phyloP scores from a whole-genome alignment of 2,797 vertebrate species.

The Sciaenops ocellatus region DNA sequence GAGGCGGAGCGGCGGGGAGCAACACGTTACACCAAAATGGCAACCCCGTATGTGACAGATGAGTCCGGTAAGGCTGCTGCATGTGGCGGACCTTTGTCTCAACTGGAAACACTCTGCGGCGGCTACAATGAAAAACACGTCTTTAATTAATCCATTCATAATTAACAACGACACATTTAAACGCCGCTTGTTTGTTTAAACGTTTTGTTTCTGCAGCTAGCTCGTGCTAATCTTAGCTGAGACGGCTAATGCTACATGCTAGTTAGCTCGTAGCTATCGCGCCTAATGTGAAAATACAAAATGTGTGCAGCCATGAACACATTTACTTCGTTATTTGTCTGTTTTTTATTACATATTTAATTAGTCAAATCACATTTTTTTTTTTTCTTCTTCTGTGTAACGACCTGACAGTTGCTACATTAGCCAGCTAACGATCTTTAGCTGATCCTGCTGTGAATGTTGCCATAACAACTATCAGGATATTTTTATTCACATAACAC shows the following conservation, averaged over 20 bases:
- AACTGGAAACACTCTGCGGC: background rate
- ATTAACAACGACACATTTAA: background rate
- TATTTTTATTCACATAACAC: background rate
- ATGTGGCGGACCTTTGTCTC: slow-evolving; percentile 54
- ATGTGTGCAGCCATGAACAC: accelerated
- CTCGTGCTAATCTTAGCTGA: slow-evolving; percentile 15
- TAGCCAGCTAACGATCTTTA: slow-evolving; percentile 30
- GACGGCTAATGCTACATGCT: slow-evolving; percentile 7
- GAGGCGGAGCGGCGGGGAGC: slow-evolving; percentile 71
- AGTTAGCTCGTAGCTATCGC: slow-evolving; percentile 47
- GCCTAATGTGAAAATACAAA: background rate
- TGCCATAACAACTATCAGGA: too few species aligned
- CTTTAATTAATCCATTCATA: accelerated
- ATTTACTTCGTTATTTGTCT: accelerated
- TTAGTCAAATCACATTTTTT: background rate
- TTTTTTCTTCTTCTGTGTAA: background rate
- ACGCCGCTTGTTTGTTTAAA: background rate
- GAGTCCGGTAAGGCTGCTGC: slow-evolving; percentile 90
- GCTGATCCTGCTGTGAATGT: background rate
- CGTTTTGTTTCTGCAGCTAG: slow-evolving; percentile 15
- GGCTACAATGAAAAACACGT: accelerated
- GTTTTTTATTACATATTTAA: background rate
- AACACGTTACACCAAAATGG: slow-evolving; percentile 90
- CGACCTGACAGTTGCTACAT: background rate
- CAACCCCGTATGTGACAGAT: slow-evolving; percentile 96